Conservation (phyloP, 2,888 invertebrate species). For the Ophioninae sp. region DNA sequence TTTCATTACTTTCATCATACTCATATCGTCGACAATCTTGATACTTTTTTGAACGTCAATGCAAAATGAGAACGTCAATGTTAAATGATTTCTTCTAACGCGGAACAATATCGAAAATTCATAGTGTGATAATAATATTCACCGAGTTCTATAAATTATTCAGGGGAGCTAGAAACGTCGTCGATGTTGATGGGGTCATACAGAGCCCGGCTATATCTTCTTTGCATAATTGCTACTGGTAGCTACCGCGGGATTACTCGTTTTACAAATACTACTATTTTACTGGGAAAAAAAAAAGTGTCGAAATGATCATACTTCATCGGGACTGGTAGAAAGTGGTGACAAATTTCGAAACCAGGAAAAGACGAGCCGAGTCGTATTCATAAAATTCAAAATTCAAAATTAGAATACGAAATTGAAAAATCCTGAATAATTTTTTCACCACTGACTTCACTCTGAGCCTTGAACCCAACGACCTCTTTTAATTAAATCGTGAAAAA, state of each 20-base stretch:
- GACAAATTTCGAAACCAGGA: background rate
- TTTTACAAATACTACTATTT: background rate
- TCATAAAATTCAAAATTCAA: too few relatives aligned
- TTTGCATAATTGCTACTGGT: background rate
- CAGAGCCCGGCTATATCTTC: background rate
- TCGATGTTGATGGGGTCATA: background rate
- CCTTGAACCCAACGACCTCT: too few relatives aligned
- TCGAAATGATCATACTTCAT: background rate
- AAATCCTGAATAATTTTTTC: too few relatives aligned
- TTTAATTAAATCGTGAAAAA: too few relatives aligned
- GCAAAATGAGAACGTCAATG: background rate
- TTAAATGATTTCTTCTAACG: background rate
- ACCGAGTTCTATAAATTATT: background rate
- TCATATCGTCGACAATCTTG: background rate
- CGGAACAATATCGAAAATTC: background rate
- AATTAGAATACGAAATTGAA: too few relatives aligned
- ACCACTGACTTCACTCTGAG: too few relatives aligned
- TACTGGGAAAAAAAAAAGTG: background rate
- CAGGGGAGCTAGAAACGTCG: background rate
- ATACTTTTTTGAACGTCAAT: constrained; percentile 15
- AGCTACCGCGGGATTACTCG: background rate
- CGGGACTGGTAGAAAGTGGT: background rate
- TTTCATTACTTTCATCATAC: too few relatives aligned
- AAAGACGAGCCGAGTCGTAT: too few relatives aligned
- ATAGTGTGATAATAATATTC: constrained; percentile 18